Base-by-base conservation (phyloP, 2,113 vertebrate species). In the Lota lota region DNA sequence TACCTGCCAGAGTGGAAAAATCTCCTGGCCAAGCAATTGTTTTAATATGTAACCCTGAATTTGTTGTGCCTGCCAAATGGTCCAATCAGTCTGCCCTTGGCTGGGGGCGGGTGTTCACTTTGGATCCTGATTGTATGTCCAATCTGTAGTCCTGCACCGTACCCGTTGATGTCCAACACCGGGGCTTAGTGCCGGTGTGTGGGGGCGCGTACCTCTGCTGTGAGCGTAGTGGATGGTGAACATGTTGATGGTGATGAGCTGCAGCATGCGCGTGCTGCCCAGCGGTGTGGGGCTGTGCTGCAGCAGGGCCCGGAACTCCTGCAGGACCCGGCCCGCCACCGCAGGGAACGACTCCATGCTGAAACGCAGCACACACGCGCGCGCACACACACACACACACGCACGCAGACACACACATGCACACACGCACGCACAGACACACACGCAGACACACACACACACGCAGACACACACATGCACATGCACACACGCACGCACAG, bases 161-260 rank as follows among this genome's bases (percentile, higher is more conserved):
- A n/a, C n/a, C n/a, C n/a, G n/a, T n/a, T n/a, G n/a, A n/a, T n/a
- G n/a, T n/a, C n/a, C n/a, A n/a, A n/a, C n/a, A n/a, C n/a, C n/a
- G n/a, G n/a, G n/a, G n/a, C n/a, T n/a, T n/a, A n/a, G n/a, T n/a
- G n/a, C n/a, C n/a, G n/a, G n/a, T 5, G 15, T 15, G 16, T 66
- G 56, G 12, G 2, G 33, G 0, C 8, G 22, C 11, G 47, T 76
- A 88, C 88, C 96, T 95, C 94, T 93, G 82, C 91, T 86, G 85
- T 95, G 95, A 3, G 94, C 92, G 75, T 97, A 94, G 89, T 98
- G 92, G 57, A 98, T 94, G 33, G 95, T 95, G 79, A 99, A 99
- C 97, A 99, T 98, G 90, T 99, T 99, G 92, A 99, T 95, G 53
- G 97, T 95, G 90, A 97, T 92, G 28, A 99, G 95, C 88, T 99